These are phyloP conservation scores for Diphyllodes magnificus DNA, from an alignment of 2,113 vertebrate genomes.

Conservation along the genomic window DNA sequence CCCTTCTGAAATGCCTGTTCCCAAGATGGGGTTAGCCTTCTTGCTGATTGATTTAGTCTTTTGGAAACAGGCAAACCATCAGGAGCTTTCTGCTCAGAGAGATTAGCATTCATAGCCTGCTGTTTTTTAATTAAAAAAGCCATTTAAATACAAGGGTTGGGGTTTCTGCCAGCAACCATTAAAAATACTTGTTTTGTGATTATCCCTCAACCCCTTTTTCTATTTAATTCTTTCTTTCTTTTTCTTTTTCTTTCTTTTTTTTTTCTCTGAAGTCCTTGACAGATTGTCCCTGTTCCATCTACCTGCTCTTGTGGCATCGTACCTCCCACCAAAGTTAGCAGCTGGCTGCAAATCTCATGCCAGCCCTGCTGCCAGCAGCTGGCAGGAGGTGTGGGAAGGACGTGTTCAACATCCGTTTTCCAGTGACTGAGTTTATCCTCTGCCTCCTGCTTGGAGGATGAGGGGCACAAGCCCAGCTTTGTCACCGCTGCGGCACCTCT, in stretches of 20 bases:
- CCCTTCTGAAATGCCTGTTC: not conserved
- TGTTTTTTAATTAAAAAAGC: conserved; percentile 73
- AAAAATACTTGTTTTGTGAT: conserved; percentile 69
- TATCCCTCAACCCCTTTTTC: conserved; percentile 49
- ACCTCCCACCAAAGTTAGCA: conserved; percentile 61
- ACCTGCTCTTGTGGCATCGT: conserved; percentile 16
- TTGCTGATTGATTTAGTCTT: conserved; percentile 64
- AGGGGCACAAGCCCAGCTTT: not conserved
- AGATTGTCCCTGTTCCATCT: conserved; percentile 3
- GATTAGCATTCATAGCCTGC: conserved; percentile 70
- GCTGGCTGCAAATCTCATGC: conserved; percentile 68
- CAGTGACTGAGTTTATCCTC: conserved; percentile 39
- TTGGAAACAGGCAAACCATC: conserved; percentile 51
- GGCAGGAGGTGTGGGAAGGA: conserved; percentile 73
- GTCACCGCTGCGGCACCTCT: accelerated
- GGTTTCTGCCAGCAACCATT: conserved; percentile 61
- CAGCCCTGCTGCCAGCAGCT: conserved; percentile 49
- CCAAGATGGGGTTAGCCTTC: conserved; percentile 29
- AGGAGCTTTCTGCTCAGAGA: conserved; percentile 63
- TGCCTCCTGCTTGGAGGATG: not conserved
- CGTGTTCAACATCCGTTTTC: conserved; percentile 63
- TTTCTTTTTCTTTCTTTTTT: not conserved
- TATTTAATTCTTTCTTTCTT: not conserved
- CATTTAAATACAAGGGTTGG: conserved; percentile 69
- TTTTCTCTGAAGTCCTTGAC: conserved; percentile 14